Evolutionary conservation across 2,888 invertebrate genomes (phyloP).

Genomic region (Drosophila bunnanda): DNA sequence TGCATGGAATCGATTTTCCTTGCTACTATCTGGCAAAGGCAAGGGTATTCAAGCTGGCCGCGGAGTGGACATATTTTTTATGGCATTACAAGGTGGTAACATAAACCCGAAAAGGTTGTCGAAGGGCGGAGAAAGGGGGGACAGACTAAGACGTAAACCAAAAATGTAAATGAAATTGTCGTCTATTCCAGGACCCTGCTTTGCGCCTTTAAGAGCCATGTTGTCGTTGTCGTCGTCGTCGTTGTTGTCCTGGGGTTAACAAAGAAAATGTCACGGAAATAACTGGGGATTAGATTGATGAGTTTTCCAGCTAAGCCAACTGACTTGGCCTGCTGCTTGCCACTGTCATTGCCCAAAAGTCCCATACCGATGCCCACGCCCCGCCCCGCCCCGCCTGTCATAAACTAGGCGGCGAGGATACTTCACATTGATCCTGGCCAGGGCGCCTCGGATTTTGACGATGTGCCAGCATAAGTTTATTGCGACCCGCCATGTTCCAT

Average conservation of each 20-base stretch:
- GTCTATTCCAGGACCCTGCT: constrained; percentile 50
- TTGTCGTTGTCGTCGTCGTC: constrained; percentile 40
- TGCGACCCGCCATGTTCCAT: constrained; percentile 53
- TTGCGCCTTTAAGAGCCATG: constrained; percentile 54
- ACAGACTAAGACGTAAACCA: constrained; percentile 56
- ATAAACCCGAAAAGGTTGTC: constrained; percentile 59
- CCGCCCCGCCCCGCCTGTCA: constrained; percentile 38
- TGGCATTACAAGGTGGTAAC: constrained; percentile 66
- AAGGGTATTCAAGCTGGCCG: constrained; percentile 2
- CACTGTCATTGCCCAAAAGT: constrained; percentile 21
- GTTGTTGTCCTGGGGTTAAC: constrained; percentile 53
- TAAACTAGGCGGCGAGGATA: constrained; percentile 57
- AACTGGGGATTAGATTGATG: constrained; percentile 77
- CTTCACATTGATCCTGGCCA: constrained; percentile 29
- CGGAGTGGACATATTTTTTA: constrained; percentile 56
- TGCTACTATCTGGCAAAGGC: not conserved
- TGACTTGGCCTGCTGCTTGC: constrained; percentile 32
- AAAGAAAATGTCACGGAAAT: constrained; percentile 78
- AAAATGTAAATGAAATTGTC: constrained; percentile 74
- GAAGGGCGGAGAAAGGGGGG: not conserved
- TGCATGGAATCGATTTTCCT: constrained; percentile 3
- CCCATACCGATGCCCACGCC: constrained; percentile 10
- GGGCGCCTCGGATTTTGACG: constrained; percentile 53
- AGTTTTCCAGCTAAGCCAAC: constrained; percentile 70
- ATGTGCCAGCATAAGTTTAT: constrained; percentile 69